Percentiles rank a stretch among this genome's conserved stretches.
Evolutionary conservation across 2,797 vertebrate species (phyloP).

Genomic region (Amazona ochrocephala): DNA sequence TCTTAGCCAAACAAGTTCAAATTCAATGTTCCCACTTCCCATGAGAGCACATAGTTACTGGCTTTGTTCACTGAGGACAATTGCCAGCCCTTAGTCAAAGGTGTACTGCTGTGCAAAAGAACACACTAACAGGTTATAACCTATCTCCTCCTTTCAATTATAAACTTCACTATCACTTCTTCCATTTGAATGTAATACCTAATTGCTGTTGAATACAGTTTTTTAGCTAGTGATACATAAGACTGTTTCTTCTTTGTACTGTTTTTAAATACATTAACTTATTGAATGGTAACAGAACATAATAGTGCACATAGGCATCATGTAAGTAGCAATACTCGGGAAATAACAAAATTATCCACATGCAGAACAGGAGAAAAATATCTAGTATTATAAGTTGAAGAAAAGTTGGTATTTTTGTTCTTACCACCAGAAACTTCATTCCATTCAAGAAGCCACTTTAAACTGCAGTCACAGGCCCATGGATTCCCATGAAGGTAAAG

Average conservation of each 20-base stretch:
- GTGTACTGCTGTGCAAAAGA: background rate
- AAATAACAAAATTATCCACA: background rate
- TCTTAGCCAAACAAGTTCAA: background rate
- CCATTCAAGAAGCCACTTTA: slow-evolving; percentile 87
- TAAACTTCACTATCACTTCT: background rate
- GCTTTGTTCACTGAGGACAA: background rate
- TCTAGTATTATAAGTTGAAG: background rate
- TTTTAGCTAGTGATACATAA: background rate
- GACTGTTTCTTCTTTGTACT: background rate
- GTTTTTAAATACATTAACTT: background rate
- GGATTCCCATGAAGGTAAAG: slow-evolving; percentile 92
- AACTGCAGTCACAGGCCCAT: slow-evolving; percentile 89
- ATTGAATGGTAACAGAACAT: background rate
- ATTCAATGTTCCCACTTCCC: background rate
- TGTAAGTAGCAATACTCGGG: background rate
- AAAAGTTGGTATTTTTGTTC: background rate
- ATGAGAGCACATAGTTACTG: background rate
- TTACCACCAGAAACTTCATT: slow-evolving; percentile 81
- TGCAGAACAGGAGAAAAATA: background rate
- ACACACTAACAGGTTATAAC: background rate
- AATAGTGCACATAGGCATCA: background rate
- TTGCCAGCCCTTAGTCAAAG: background rate
- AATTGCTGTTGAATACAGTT: background rate
- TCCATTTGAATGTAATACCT: background rate
- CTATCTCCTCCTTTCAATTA: background rate